Evolutionary conservation across 2,113 vertebrate species (phyloP).

Genomic region (Onychostruthus taczanowskii): DNA sequence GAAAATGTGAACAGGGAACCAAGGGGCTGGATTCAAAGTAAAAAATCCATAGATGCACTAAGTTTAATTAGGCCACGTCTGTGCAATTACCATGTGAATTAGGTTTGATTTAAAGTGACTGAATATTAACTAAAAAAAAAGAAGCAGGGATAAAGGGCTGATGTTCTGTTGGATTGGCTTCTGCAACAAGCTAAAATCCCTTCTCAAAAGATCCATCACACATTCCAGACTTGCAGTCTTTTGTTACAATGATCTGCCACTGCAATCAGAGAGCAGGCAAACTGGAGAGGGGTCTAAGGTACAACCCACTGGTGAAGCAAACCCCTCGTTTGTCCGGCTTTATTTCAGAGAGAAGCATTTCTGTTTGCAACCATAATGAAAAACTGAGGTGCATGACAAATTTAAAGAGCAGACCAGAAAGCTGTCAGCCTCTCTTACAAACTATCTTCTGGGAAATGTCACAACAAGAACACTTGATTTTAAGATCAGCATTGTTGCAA

Average conservation of each 20-base stretch:
- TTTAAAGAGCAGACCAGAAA: not conserved
- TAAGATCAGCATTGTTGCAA: not conserved
- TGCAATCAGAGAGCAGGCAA: not conserved
- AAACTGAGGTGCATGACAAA: not conserved
- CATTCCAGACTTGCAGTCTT: not conserved
- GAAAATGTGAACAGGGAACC: not conserved
- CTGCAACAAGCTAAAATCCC: not conserved
- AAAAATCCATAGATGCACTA: not conserved
- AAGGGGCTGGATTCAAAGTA: not conserved
- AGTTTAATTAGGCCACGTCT: not conserved
- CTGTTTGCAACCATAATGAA: not conserved
- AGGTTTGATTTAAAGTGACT: not conserved
- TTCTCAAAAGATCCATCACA: not conserved
- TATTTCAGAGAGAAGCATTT: not conserved
- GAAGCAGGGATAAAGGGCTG: not conserved
- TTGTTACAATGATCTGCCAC: too few relatives aligned
- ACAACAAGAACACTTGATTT: not conserved
- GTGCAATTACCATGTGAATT: not conserved
- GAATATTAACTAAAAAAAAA: not conserved
- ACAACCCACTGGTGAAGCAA: not conserved
- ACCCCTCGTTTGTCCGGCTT: accelerated
- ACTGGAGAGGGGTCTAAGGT: not conserved
- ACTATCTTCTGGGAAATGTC: not conserved
- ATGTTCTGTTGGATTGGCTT: not conserved
- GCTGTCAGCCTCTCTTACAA: not conserved